phyloP scores from a whole-genome alignment of 2,797 vertebrate species.

The Eospalax fontanierii region DNA sequence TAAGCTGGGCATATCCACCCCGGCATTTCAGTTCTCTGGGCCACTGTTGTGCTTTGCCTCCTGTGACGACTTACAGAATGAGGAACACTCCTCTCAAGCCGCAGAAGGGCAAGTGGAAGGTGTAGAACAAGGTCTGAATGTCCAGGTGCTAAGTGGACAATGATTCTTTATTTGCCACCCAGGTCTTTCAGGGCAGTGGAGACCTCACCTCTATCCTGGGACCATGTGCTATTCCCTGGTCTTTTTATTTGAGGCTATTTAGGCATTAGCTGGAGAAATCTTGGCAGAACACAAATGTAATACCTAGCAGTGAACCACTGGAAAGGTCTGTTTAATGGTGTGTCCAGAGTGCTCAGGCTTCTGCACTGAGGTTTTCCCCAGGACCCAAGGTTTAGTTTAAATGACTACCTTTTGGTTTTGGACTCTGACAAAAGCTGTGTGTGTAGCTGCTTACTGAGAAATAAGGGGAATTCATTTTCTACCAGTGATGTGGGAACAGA shows the following conservation, averaged over 20 bases:
- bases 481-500: slow-evolving; percentile 49
- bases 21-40: not conserved
- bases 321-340: not conserved
- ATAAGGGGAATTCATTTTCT: slow-evolving; percentile 68
- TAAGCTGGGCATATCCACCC: not conserved
- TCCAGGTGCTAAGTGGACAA: not conserved
- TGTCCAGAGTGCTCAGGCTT: not conserved
- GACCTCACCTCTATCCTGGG: not conserved
- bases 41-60: not conserved
- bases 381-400: not conserved
- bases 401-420: slow-evolving; percentile 59
- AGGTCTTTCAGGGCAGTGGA: not conserved
- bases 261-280: slow-evolving; percentile 39
- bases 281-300: slow-evolving; percentile 50
- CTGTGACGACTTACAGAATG: not conserved
- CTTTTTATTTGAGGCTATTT: slow-evolving; percentile 39
- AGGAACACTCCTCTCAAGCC: not conserved
- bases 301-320: not conserved
- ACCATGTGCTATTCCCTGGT: not conserved
- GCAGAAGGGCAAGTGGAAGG: not conserved
- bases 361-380: not conserved
- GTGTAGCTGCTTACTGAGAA: slow-evolving; percentile 53
- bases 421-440: slow-evolving; percentile 68
- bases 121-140: not conserved
- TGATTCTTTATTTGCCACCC: slow-evolving; percentile 54